Base-by-base conservation (phyloP, 2,113 vertebrate genomes). In the Cynocephalus volans region DNA sequence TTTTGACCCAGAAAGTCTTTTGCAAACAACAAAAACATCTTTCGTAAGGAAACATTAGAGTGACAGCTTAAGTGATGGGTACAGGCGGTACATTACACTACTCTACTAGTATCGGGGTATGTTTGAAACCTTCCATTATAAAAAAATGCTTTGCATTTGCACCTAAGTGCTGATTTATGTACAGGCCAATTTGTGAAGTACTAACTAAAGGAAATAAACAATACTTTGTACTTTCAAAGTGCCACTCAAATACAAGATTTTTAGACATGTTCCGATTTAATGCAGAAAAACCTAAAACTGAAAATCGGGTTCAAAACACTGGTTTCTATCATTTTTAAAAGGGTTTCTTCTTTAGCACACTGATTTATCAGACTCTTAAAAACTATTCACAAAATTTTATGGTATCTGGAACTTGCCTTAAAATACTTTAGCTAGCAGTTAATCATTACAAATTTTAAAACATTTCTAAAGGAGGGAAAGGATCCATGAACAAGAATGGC, bases 171-270 rank as follows among this genome's bases (percentile, higher is more conserved):
- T 75, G 41, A 19, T 62, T 88, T 56, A 62, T 15, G 2, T 86
- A 45, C n/a, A 88, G 48, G 76, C 48, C 54, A 72, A 36, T 23
- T 87, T 36, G 10, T 13, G 82, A 93, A 50, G 31, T 31, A 41
- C 14, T 83, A 36, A 60, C 15, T 84, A 54, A 90, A 85, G 41
- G 54, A 95, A 95, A 73, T 18, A 87, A 90, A 88, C 11, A 73
- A 36, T 17, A 60, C 24, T 73, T 14, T 58, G 33, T 76, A 91
- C 33, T 95, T 95, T 84, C 72, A 69, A 91, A 85, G 26, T 79
- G 19, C 23, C 73, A 62, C 36, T 84, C 19, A 33, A 85, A 26
- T 31, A 76, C 84, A 96, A 84, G 36, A 90, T 31, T 65, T 48
- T 70, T 7, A 92, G 62, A 54, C 6, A 72, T 82, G 48, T 73